Conservation (phyloP, 1,140 invertebrate genomes). For the Lepidotrigona ventralis region DNA sequence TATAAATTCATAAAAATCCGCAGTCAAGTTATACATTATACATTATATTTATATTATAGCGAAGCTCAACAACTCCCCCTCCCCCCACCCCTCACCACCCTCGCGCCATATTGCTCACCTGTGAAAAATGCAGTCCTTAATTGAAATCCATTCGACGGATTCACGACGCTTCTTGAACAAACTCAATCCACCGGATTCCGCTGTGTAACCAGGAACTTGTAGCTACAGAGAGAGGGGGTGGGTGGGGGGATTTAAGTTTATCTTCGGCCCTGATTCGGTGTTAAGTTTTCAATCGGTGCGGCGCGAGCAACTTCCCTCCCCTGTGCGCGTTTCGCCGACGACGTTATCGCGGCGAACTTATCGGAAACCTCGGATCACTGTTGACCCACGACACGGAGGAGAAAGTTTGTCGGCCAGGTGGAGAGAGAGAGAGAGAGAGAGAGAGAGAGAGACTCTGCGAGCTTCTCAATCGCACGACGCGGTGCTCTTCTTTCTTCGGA, state of each 20-base stretch:
- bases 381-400: not conserved
- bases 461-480: not conserved
- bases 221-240: too few relatives aligned
- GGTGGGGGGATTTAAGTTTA: not conserved
- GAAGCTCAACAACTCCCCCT: too few relatives aligned
- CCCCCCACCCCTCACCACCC: too few relatives aligned
- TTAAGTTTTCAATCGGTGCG: constrained; percentile 1
- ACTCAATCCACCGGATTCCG: not conserved
- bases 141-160: too few relatives aligned
- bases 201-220: not conserved
- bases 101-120: too few relatives aligned
- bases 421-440: too few relatives aligned
- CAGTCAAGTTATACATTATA: too few relatives aligned
- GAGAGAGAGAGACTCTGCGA: not conserved
- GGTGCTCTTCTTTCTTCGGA: not conserved
- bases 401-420: not conserved
- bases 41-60: too few relatives aligned
- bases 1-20: too few relatives aligned
- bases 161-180: not conserved
- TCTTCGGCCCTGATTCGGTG: not conserved
- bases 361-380: not conserved
- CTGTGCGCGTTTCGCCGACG: not conserved
- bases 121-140: too few relatives aligned
- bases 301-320: not conserved
- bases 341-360: not conserved